These are phyloP conservation scores for Maccullochella peelii DNA, from an alignment of 2,113 vertebrate genomes.

Conservation along the genomic window DNA sequence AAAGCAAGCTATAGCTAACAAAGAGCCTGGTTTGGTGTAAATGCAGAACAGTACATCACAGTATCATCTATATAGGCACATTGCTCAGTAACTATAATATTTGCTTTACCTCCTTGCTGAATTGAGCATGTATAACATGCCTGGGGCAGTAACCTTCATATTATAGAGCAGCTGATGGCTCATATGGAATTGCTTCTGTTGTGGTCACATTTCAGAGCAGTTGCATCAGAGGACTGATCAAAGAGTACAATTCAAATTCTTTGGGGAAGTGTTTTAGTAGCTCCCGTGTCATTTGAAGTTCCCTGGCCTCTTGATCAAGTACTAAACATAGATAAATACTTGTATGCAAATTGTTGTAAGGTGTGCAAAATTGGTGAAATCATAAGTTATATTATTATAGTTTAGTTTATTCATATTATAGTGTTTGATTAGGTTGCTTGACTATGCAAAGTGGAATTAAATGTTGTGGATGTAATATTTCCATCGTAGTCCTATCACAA, in stretches of 20 bases:
- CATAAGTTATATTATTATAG: no score
- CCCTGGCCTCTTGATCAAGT: background rate
- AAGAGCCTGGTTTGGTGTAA: no score
- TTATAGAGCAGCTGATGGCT: background rate
- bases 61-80: background rate
- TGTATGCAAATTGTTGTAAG: no score
- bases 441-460: background rate
- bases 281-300: background rate
- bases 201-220: constrained; percentile 14
- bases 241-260: background rate
- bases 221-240: background rate
- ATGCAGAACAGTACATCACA: no score
- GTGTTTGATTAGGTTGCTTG: background rate
- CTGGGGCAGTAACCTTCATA: background rate
- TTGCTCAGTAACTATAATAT: constrained; percentile 12
- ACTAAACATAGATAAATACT: no score
- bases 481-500: no score
- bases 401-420: background rate
- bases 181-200: background rate
- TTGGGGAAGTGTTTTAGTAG: background rate
- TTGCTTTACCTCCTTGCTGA: constrained; percentile 33
- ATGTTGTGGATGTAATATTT: background rate
- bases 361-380: no score
- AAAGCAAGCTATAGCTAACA: no score
- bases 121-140: background rate